Evolutionary conservation across 2,113 vertebrate species (phyloP).

Genomic region (Centrocercus urophasianus): DNA sequence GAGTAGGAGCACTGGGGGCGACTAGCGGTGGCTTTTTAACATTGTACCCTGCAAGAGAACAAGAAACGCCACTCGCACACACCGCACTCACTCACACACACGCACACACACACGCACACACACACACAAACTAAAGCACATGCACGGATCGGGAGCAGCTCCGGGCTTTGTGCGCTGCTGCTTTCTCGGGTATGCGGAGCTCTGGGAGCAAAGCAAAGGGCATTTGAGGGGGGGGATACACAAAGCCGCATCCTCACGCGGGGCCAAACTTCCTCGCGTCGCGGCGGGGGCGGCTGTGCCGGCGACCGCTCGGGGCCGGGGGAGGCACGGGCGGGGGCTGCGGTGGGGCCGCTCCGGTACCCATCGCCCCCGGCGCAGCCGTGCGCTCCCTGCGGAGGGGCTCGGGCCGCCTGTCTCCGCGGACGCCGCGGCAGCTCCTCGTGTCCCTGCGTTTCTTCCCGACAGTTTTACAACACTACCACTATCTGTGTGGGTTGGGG

Average conservation of each 20-base stretch:
- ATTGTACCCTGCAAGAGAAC: conserved; percentile 89
- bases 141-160: conserved; percentile 6
- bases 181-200: neutral
- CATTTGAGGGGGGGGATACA: neutral
- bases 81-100: conserved; percentile 47
- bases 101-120: conserved; percentile 29
- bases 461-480: conserved; percentile 59
- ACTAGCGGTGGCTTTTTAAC: conserved; percentile 99
- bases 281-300: neutral
- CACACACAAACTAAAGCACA: conserved; percentile 40
- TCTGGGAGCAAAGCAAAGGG: neutral
- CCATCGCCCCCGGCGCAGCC: neutral
- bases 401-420: neutral
- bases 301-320: neutral
- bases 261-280: conserved; percentile 26
- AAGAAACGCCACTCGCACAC: conserved; percentile 77
- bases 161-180: conserved; percentile 56
- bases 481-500: conserved; percentile 67
- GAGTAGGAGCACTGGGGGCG: conserved; percentile 99
- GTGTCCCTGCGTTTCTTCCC: conserved; percentile 43
- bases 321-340: neutral
- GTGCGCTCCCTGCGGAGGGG: neutral
- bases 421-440: conserved; percentile 6
- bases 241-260: neutral
- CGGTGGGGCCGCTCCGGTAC: neutral